These are phyloP conservation scores for Alsophila aescularia DNA, from an alignment of 2,888 invertebrate species.

Conservation along the genomic window DNA sequence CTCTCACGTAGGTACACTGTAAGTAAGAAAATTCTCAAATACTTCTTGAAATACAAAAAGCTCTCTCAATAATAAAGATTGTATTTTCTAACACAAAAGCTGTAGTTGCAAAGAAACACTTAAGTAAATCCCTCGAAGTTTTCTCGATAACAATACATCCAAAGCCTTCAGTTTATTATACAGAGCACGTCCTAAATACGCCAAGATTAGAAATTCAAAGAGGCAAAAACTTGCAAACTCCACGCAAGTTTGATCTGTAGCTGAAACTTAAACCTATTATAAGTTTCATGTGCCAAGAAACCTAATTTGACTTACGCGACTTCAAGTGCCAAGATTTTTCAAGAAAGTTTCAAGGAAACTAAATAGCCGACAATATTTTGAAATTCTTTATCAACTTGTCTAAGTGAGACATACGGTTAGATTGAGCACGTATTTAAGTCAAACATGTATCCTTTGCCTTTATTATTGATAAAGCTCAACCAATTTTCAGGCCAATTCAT, in stretches of 20 bases:
- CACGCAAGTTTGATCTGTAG: conserved; percentile 28
- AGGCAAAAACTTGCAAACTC: conserved; percentile 20
- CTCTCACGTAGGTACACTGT: not conserved
- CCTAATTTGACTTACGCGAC: conserved; percentile 28
- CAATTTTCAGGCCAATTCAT: too few species aligned
- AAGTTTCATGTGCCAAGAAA: conserved; percentile 29
- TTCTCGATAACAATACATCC: conserved; percentile 11
- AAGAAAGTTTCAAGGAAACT: conserved; percentile 19
- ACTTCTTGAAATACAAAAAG: conserved; percentile 4
- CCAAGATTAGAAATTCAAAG: conserved; percentile 24
- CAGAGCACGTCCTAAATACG: conserved; percentile 14
- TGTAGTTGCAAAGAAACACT: conserved; percentile 8
- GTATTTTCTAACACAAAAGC: conserved; percentile 10
- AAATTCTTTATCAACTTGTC: not conserved
- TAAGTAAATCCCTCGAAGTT: conserved; percentile 10
- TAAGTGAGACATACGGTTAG: too few species aligned
- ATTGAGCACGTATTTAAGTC: too few species aligned
- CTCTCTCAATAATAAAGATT: too few species aligned
- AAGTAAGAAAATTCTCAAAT: not conserved
- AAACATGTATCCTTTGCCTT: too few species aligned
- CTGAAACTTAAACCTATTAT: conserved; percentile 28
- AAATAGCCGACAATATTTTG: conserved; percentile 19
- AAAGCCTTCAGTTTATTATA: conserved; percentile 8
- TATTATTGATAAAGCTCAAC: too few species aligned
- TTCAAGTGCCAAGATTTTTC: conserved; percentile 30